Percentiles rank a stretch among this genome's conserved stretches.
phyloP scores from a whole-genome alignment of 2,888 invertebrate genomes.

The Dolichomitus sp. region DNA sequence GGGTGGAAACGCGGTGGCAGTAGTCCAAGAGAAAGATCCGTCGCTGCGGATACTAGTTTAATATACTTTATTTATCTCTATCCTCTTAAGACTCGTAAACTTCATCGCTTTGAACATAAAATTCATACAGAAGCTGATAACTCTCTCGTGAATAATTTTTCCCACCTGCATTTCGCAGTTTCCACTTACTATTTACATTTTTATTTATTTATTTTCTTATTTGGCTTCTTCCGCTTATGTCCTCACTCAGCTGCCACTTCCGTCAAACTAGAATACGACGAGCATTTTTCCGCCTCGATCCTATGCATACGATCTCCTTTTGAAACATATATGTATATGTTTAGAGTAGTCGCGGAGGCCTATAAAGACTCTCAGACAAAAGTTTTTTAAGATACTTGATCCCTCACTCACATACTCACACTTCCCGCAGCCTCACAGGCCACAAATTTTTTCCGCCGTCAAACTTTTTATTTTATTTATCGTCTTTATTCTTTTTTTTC shows the following conservation, averaged over 20 bases:
- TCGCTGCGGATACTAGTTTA: constrained; percentile 2
- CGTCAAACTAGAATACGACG: constrained; percentile 38
- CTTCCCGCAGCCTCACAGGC: neutral
- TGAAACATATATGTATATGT: constrained; percentile 32
- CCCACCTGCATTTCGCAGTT: constrained; percentile 62
- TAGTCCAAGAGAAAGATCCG: constrained; percentile 11
- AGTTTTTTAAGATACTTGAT: constrained; percentile 27
- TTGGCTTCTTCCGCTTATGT: constrained; percentile 2
- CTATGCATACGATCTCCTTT: constrained; percentile 26
- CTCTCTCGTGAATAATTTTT: constrained; percentile 65
- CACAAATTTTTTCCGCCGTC: constrained; percentile 48
- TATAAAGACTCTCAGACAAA: constrained; percentile 19
- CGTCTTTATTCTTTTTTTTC: constrained; percentile 53
- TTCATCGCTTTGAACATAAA: constrained; percentile 57
- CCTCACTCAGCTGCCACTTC: constrained; percentile 14
- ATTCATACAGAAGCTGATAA: constrained; percentile 62
- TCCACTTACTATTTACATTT: constrained; percentile 55
- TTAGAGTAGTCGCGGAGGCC: constrained; percentile 30
- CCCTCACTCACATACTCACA: constrained; percentile 37
- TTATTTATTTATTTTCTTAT: constrained; percentile 31
- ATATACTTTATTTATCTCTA: constrained; percentile 45
- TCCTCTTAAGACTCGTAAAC: constrained; percentile 58
- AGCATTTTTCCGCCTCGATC: constrained; percentile 30
- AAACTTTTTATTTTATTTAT: constrained; percentile 60
- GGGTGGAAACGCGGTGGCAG: neutral